Base-by-base conservation (phyloP, 2,888 invertebrate species). In the Auanema freiburgensis region DNA sequence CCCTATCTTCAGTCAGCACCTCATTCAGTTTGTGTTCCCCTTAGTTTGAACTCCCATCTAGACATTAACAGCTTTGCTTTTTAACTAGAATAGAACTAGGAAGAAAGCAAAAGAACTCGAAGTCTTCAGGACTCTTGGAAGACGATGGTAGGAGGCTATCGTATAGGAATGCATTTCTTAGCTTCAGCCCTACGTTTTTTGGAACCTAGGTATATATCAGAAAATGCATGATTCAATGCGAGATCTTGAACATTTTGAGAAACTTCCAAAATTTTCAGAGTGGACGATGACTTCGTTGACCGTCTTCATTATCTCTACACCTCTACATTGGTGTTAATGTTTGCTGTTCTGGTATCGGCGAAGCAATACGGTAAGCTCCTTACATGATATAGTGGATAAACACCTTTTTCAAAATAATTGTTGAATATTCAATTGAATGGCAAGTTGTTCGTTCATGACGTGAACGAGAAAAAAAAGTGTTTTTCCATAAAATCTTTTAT, bases 311-410 rank as follows among this genome's bases (percentile, higher is more conserved):
- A 82, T 64, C 71, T 83, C 56, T 83, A 83, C 65, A 83, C 81
- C 18, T 78, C 81, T n/a, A 81, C 80, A 14, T 63, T 81, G 65
- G 69, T 82, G 12, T 69, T 83, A 53, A 83, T 83, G 79, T 83
- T 86, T 76, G 85, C 86, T 59, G 83, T 87, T 65, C 83, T 87
- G 65, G 85, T 86, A 65, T 85, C 86, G 62, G 86, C 86, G 55
- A 85, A 86, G 71, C 85, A 87, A 76, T 82, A 82, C 67, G 82
- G 81, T 79, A 67, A 46, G 71, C 60, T 61, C 46, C 33, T 33
- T 33, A 33, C 8, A 33, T 8, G 33, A 33, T 33, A 33, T 33
- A 33, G 33, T 33, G 8, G 8, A 33, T 3, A 33, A 3, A 33
- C 8, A 33, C 4, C 8, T 33, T 33, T 33, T 33, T 6, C 46